Conservation (phyloP, 2,113 vertebrate species). For the Pelusios castaneus region DNA sequence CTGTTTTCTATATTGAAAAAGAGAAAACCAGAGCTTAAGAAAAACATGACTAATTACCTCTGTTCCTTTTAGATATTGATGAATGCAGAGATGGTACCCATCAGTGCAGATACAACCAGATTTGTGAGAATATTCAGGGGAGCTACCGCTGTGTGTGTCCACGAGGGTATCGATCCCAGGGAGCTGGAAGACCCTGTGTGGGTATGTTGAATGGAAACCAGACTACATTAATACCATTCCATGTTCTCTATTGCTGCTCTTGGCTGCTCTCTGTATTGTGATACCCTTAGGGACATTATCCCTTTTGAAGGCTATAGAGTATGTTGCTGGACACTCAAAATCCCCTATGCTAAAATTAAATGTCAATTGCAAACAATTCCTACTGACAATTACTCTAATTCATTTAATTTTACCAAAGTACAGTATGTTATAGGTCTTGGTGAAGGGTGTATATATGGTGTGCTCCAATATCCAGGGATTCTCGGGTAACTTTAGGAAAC, state of each 20-base stretch:
- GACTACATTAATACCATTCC: too few species aligned
- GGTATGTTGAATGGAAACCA: slow-evolving; percentile 80
- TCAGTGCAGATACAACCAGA: slow-evolving; percentile 94
- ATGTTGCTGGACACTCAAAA: not conserved
- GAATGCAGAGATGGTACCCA: slow-evolving; percentile 93
- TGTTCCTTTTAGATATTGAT: slow-evolving; percentile 84
- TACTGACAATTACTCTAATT: fast-evolving
- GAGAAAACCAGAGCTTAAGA: not conserved
- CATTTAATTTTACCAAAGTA: not conserved
- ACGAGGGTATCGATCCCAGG: slow-evolving; percentile 89
- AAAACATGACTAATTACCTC: slow-evolving; percentile 12
- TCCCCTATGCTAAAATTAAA: not conserved
- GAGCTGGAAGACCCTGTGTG: slow-evolving; percentile 86
- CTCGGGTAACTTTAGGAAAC: not conserved
- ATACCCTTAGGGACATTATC: fast-evolving
- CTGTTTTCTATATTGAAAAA: fast-evolving
- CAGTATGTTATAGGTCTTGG: not conserved
- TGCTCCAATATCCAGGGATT: not conserved
- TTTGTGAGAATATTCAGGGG: slow-evolving; percentile 93
- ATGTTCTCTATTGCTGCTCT: not conserved
- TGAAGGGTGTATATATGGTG: not conserved
- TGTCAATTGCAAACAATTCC: fast-evolving
- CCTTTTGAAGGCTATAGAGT: fast-evolving
- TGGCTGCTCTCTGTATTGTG: not conserved
- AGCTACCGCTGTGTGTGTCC: slow-evolving; percentile 94